These are phyloP conservation scores for Haemorhous mexicanus DNA, from an alignment of 2,113 vertebrate species.

Conservation along the genomic window DNA sequence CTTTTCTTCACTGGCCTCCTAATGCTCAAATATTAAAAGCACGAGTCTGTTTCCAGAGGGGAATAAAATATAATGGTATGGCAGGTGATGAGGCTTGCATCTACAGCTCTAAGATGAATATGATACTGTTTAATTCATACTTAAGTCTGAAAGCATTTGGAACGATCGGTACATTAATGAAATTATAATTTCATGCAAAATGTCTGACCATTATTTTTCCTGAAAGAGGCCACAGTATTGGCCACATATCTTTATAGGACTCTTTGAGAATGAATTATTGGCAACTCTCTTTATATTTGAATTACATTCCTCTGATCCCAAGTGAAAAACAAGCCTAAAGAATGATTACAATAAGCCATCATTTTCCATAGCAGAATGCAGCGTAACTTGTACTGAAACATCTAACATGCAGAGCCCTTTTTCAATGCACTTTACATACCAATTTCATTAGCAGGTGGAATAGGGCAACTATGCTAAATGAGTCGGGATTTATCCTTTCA, in stretches of 20 bases:
- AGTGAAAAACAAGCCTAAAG: constrained; percentile 51
- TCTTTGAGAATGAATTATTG: constrained; percentile 51
- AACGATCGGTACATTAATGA: constrained; percentile 49
- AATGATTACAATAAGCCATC: constrained; percentile 45
- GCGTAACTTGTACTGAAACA: neutral
- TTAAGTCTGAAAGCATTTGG: constrained; percentile 58
- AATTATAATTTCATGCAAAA: constrained; percentile 59
- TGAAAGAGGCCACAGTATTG: constrained; percentile 34
- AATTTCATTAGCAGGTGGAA: constrained; percentile 51
- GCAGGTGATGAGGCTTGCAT: constrained; percentile 11
- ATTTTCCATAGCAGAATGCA: constrained; percentile 34
- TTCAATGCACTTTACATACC: neutral
- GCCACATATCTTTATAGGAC: constrained; percentile 22
- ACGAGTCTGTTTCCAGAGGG: neutral
- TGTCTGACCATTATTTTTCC: constrained; percentile 31
- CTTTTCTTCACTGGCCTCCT: neutral
- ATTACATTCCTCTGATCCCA: constrained; percentile 29
- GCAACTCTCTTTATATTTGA: constrained; percentile 34
- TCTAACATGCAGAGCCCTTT: neutral
- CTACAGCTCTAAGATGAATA: constrained; percentile 50
- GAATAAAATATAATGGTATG: neutral
- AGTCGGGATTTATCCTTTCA: constrained; percentile 27
- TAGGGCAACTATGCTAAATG: constrained; percentile 39
- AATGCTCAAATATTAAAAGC: neutral
- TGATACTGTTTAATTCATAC: constrained; percentile 47